These are phyloP conservation scores for Cataglyphis livida DNA, from an alignment of 2,888 invertebrate genomes.

Conservation along the genomic window DNA sequence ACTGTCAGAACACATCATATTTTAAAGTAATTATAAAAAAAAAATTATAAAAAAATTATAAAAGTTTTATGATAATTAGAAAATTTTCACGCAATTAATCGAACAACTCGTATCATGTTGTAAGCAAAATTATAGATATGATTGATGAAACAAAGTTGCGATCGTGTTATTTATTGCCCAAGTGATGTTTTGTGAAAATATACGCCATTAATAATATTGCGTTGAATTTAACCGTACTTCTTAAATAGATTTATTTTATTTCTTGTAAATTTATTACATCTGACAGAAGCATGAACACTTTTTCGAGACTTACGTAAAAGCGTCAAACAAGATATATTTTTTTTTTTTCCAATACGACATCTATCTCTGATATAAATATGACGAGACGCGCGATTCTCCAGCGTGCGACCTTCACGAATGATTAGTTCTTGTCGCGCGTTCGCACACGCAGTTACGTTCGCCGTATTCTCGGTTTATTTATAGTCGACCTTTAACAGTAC, in stretches of 20 bases:
- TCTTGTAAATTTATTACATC: neutral
- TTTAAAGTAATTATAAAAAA: neutral
- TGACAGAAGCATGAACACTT: neutral
- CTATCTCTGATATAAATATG: neutral
- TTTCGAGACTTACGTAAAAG: conserved; percentile 8
- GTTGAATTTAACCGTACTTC: neutral
- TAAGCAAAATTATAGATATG: neutral
- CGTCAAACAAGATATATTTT: neutral
- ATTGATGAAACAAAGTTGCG: neutral
- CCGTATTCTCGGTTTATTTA: conserved; percentile 37
- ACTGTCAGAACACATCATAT: neutral
- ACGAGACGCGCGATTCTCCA: conserved; percentile 26
- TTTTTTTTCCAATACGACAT: neutral
- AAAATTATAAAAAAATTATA: neutral
- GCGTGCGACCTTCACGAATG: conserved; percentile 57
- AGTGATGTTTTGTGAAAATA: neutral
- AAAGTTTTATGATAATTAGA: neutral
- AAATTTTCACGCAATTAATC: neutral
- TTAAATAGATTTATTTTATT: conserved; percentile 15
- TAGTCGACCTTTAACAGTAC: conserved; percentile 53
- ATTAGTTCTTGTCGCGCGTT: conserved; percentile 37
- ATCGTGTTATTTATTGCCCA: neutral
- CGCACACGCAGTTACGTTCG: conserved; percentile 19
- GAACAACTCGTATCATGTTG: neutral
- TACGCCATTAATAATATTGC: neutral